These are phyloP conservation scores for Drosophila teissieri DNA, from an alignment of 1,140 invertebrate species.

Conservation along the genomic window DNA sequence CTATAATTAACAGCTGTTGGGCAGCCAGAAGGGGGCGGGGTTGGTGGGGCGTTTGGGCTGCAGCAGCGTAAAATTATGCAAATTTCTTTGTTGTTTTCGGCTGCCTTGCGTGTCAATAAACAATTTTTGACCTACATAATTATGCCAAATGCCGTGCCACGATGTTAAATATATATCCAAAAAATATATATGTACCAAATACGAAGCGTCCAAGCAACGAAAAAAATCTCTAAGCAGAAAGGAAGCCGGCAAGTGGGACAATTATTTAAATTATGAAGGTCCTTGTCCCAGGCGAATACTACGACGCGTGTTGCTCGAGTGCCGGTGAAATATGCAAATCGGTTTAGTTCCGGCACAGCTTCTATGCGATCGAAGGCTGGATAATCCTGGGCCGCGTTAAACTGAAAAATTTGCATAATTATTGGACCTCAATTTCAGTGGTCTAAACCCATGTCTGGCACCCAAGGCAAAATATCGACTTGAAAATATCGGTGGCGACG, in stretches of 20 bases:
- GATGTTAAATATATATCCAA: slow-evolving; percentile 22
- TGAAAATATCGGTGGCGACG: slow-evolving; percentile 43
- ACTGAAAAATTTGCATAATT: slow-evolving; percentile 74
- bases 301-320: slow-evolving; percentile 76
- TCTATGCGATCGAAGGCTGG: slow-evolving; percentile 64
- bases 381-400: slow-evolving; percentile 65
- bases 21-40: slow-evolving; percentile 2
- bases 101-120: slow-evolving; percentile 81
- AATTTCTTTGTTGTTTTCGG: slow-evolving; percentile 76
- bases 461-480: slow-evolving; percentile 45
- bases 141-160: slow-evolving; percentile 79
- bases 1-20: slow-evolving; percentile 83
- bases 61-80: slow-evolving; percentile 80
- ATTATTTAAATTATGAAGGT: slow-evolving; percentile 84
- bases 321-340: slow-evolving; percentile 70
- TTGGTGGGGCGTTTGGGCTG: background rate
- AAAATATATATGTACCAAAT: slow-evolving; percentile 10
- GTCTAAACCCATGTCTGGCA: slow-evolving; percentile 55
- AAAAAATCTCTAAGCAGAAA: slow-evolving; percentile 78
- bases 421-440: slow-evolving; percentile 57
- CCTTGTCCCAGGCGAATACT: slow-evolving; percentile 24
- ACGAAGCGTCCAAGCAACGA: background rate
- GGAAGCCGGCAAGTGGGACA: slow-evolving; percentile 82
- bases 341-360: slow-evolving; percentile 76
- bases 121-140: slow-evolving; percentile 84